Evolutionary conservation across 2,113 vertebrate species (phyloP).

Genomic region (Ptilorrhoa leucosticta): DNA sequence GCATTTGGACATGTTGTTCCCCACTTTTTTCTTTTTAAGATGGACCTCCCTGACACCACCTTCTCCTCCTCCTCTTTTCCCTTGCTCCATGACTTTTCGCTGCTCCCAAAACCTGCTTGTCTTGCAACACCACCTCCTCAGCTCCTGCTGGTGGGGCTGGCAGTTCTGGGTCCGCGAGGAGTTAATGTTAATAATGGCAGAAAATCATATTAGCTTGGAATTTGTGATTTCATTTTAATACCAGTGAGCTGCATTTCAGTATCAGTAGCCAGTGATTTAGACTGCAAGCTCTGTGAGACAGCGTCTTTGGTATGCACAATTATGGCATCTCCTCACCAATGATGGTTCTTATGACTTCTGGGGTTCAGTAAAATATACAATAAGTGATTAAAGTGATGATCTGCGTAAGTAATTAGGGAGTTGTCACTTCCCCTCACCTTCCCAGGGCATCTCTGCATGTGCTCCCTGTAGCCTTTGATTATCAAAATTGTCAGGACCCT

Average conservation of each 20-base stretch:
- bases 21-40: not conserved
- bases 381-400: not conserved
- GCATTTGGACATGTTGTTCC: not conserved
- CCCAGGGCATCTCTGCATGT: not conserved
- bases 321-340: not conserved
- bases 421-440: not conserved
- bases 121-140: conserved; percentile 41
- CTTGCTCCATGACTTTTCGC: not conserved
- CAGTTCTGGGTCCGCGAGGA: not conserved
- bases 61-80: not conserved
- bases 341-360: not conserved
- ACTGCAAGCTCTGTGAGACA: not conserved
- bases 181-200: not conserved
- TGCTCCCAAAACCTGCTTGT: not conserved
- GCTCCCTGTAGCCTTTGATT: not conserved
- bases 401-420: not conserved
- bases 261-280: not conserved
- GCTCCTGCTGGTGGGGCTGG: not conserved
- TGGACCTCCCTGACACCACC: not conserved
- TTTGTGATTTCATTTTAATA: not conserved
- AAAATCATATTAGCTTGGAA: not conserved
- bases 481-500: not conserved
- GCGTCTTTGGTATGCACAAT: not conserved
- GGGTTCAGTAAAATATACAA: not conserved
- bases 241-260: not conserved